phyloP scores from a whole-genome alignment of 2,888 invertebrate species.

The Macrophya annulata region DNA sequence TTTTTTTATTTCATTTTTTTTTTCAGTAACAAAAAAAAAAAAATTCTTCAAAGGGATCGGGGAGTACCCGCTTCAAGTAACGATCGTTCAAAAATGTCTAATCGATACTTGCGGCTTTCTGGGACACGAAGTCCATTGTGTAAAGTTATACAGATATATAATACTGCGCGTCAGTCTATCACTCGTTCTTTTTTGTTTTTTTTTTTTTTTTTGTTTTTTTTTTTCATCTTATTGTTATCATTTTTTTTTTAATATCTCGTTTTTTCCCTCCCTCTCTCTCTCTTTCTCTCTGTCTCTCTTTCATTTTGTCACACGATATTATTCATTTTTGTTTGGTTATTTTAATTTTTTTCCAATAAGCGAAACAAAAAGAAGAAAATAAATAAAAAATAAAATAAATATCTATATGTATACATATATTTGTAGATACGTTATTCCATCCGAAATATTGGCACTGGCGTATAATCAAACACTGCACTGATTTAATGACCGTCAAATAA shows the following conservation, averaged over 20 bases:
- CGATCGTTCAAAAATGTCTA: constrained; percentile 42
- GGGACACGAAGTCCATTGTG: constrained; percentile 45
- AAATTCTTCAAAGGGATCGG: constrained; percentile 8
- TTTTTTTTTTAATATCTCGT: too few relatives aligned
- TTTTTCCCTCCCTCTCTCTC: neutral
- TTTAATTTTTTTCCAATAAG: neutral
- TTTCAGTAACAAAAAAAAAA: neutral
- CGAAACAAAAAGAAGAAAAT: neutral
- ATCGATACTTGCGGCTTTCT: constrained; percentile 29
- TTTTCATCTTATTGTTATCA: too few relatives aligned
- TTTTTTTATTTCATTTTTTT: neutral
- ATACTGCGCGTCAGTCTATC: constrained; percentile 35
- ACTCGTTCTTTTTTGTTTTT: neutral
- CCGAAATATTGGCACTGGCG: neutral
- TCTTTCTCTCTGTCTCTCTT: neutral
- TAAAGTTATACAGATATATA: constrained; percentile 41
- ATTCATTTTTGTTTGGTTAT: neutral
- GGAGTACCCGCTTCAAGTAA: constrained; percentile 26
- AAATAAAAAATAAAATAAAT: neutral
- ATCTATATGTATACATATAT: neutral
- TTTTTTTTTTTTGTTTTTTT: too few relatives aligned
- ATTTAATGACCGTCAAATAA: constrained; percentile 23
- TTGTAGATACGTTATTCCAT: neutral
- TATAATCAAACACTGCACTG: neutral
- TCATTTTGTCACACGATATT: neutral